Percentiles rank a stretch among this genome's conserved stretches.
phyloP scores from a whole-genome alignment of 2,797 vertebrate genomes.

The Phoeniculus purpureus region DNA sequence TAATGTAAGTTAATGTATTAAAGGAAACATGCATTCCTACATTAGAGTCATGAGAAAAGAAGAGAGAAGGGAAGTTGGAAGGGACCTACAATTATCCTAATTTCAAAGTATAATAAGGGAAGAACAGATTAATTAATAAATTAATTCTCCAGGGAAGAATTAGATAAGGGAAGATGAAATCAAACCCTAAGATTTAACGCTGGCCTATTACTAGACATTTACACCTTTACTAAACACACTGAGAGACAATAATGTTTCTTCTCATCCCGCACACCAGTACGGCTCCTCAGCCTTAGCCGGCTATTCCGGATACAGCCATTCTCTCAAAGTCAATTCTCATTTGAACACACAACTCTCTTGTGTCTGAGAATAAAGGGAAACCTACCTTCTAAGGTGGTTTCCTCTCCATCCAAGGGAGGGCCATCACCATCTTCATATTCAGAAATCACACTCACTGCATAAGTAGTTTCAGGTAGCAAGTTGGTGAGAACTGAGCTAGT shows the following conservation, averaged over 20 bases:
- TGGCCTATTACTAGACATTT: neutral
- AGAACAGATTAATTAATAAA: no score
- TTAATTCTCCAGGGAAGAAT: no score
- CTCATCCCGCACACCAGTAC: neutral
- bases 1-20: neutral
- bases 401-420: constrained; percentile 82
- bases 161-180: neutral
- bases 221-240: neutral
- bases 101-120: neutral
- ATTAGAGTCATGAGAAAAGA: neutral
- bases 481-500: constrained; percentile 82
- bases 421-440: constrained; percentile 90
- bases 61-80: neutral
- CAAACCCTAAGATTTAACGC: neutral
- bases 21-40: neutral
- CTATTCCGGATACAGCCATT: neutral
- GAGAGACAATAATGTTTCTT: neutral
- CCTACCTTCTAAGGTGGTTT: constrained; percentile 90
- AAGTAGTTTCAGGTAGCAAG: constrained; percentile 89
- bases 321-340: neutral
- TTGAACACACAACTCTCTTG: neutral
- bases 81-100: neutral
- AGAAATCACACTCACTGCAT: constrained; percentile 86
- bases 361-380: neutral
- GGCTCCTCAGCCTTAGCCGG: neutral